Conservation (phyloP, 2,888 invertebrate genomes). For the Lordiphosa fenestrarum region DNA sequence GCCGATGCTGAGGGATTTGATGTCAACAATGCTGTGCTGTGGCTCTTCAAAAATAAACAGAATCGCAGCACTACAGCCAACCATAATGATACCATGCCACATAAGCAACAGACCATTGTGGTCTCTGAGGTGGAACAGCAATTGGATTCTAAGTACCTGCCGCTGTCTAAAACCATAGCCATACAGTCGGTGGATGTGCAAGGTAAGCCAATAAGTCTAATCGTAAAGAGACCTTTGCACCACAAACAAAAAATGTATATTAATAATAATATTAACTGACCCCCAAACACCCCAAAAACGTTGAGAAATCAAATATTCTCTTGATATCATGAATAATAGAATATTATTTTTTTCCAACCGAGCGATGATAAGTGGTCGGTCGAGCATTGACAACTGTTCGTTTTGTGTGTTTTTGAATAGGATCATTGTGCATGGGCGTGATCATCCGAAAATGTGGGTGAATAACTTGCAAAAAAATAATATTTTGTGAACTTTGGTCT, state of each 20-base stretch:
- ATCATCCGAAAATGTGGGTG: constrained; percentile 53
- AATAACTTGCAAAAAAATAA: constrained; percentile 49
- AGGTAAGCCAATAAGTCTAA: constrained; percentile 79
- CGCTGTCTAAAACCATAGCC: constrained; percentile 89
- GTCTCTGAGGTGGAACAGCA: constrained; percentile 90
- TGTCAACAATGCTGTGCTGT: constrained; percentile 89
- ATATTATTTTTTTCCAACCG: constrained; percentile 18
- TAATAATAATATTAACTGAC: constrained; percentile 30
- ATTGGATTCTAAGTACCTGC: constrained; percentile 85
- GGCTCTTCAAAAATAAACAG: constrained; percentile 86
- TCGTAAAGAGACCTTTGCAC: constrained; percentile 1
- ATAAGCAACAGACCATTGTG: constrained; percentile 84
- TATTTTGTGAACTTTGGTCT: constrained; percentile 50
- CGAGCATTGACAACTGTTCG: constrained; percentile 42
- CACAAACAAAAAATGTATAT: not conserved
- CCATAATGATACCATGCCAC: constrained; percentile 39
- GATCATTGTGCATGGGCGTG: constrained; percentile 39
- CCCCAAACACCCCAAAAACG: constrained; percentile 23
- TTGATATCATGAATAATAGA: constrained; percentile 25
- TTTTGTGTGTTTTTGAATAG: constrained; percentile 34
- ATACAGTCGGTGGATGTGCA: constrained; percentile 88
- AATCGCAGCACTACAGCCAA: constrained; percentile 37
- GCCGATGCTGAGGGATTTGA: constrained; percentile 87
- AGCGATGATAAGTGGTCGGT: constrained; percentile 39
- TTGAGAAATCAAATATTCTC: constrained; percentile 23